Evolutionary conservation across 2,113 vertebrate genomes (phyloP).

Genomic region (Rousettus leschenaultii): DNA sequence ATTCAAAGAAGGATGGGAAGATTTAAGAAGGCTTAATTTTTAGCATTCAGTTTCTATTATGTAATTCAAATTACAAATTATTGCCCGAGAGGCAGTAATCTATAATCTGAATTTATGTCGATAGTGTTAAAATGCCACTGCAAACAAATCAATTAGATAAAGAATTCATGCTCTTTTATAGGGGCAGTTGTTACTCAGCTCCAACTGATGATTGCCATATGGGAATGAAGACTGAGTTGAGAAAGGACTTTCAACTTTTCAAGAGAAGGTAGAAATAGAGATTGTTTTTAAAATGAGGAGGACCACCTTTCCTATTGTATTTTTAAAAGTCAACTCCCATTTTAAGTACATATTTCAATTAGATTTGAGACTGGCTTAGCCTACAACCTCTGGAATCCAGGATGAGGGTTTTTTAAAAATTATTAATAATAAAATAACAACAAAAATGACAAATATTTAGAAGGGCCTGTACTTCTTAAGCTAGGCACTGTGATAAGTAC

Average conservation of each 20-base stretch:
- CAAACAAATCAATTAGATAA: not conserved
- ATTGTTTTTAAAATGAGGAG: not conserved
- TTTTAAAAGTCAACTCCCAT: slow-evolving; percentile 17
- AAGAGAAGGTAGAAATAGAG: not conserved
- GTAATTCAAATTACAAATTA: too few relatives aligned
- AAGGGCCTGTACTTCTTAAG: not conserved
- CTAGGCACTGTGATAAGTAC: not conserved
- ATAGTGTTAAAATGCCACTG: not conserved
- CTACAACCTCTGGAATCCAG: not conserved
- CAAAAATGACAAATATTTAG: not conserved
- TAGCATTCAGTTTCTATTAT: not conserved
- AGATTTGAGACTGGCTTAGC: not conserved
- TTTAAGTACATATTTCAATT: not conserved
- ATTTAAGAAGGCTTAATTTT: not conserved
- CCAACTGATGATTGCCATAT: not conserved
- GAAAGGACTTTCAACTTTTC: not conserved
- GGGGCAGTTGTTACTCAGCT: not conserved
- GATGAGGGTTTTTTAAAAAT: not conserved
- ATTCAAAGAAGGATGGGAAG: not conserved
- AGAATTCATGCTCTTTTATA: not conserved
- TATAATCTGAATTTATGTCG: not conserved
- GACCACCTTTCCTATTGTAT: not conserved
- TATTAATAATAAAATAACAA: not conserved
- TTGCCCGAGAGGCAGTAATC: not conserved
- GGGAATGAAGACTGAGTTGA: not conserved